Conservation (phyloP, 2,888 invertebrate genomes). For the Mythimna vitellina region DNA sequence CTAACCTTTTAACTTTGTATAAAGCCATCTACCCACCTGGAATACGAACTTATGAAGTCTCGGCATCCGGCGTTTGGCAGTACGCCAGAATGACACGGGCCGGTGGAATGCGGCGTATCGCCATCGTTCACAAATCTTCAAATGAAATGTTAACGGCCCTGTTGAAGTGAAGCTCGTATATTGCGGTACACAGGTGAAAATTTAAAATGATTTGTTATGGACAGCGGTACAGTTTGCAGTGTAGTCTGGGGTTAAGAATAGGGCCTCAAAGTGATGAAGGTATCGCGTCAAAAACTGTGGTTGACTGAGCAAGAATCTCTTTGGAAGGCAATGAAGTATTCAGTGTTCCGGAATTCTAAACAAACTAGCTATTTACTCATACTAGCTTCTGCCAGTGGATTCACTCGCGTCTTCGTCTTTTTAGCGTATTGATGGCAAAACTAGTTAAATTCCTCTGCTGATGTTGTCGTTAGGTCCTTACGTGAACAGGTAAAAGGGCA, state of each 20-base stretch:
- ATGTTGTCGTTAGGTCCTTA: too few species aligned
- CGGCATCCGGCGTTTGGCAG: conserved; percentile 69
- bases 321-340: not conserved
- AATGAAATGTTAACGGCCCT: conserved; percentile 82
- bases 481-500: too few species aligned
- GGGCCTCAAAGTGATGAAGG: conserved; percentile 6
- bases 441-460: too few species aligned
- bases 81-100: conserved; percentile 72
- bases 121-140: conserved; percentile 73
- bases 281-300: not conserved
- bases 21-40: conserved; percentile 66
- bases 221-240: conserved; percentile 10
- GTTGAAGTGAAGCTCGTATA: conserved; percentile 72
- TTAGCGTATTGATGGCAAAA: too few species aligned
- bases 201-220: conserved; percentile 50
- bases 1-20: conserved; percentile 60
- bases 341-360: not conserved
- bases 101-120: conserved; percentile 75
- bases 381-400: too few species aligned
- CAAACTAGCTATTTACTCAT: not conserved
- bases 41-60: conserved; percentile 49
- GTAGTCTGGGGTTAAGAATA: conserved; percentile 17
- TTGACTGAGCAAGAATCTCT: not conserved
- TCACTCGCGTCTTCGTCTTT: fast-evolving
- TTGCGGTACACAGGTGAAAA: conserved; percentile 60